A percentile compares a stretch with the other conserved stretches of the same genome.
phyloP scores from a whole-genome alignment of 2,888 invertebrate genomes.

The Ochropleura leucogaster region DNA sequence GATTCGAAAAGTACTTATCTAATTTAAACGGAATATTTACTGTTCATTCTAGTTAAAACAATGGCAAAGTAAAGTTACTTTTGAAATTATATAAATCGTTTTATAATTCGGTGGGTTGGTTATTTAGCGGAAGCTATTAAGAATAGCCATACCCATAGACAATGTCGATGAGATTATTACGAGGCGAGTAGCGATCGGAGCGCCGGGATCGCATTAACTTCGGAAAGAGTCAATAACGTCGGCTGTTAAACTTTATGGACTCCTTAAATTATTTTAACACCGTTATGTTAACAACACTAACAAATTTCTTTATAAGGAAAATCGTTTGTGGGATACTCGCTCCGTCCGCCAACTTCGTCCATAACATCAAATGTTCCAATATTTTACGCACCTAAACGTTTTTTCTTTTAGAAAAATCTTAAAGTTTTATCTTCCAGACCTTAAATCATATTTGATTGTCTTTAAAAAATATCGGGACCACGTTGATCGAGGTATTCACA shows the following conservation, averaged over 20 bases:
- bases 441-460: slow-evolving; percentile 68
- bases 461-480: slow-evolving; percentile 60
- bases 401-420: slow-evolving; percentile 68
- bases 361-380: slow-evolving; percentile 79
- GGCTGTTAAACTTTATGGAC: slow-evolving; percentile 85
- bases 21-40: slow-evolving; percentile 6
- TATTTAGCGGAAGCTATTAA: slow-evolving; percentile 70
- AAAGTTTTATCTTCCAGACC: slow-evolving; percentile 64
- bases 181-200: slow-evolving; percentile 75
- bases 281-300: slow-evolving; percentile 84
- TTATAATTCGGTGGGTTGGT: slow-evolving; percentile 57
- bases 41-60: slow-evolving; percentile 3
- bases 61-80: slow-evolving; percentile 31
- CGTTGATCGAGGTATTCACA: slow-evolving; percentile 39
- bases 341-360: slow-evolving; percentile 73
- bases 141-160: slow-evolving; percentile 78
- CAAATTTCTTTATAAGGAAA: slow-evolving; percentile 83
- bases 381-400: slow-evolving; percentile 73
- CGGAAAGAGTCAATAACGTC: slow-evolving; percentile 81
- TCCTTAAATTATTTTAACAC: slow-evolving; percentile 86
- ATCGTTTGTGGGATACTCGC: slow-evolving; percentile 71
- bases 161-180: slow-evolving; percentile 82
- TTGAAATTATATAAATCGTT: slow-evolving; percentile 48
- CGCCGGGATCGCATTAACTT: slow-evolving; percentile 82
- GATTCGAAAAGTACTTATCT: neutral